These are phyloP conservation scores for Helostoma temminkii DNA, from an alignment of 2,797 vertebrate species.

Conservation along the genomic window DNA sequence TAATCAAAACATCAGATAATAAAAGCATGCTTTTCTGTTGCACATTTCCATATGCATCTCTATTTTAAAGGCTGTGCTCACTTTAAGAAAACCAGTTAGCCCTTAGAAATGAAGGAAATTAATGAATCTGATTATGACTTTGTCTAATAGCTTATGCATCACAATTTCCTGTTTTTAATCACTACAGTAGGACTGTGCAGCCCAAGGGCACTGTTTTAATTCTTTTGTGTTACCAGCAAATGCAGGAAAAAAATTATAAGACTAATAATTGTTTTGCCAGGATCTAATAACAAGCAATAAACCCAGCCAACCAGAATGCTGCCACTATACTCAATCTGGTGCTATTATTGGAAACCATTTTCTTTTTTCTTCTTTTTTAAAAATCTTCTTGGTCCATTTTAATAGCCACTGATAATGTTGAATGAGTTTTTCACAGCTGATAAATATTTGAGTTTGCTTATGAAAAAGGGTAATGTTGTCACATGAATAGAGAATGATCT, in stretches of 20 bases:
- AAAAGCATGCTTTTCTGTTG: background rate
- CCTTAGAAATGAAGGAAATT: conserved; percentile 93
- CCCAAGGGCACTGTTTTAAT: conserved; percentile 96
- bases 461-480: conserved; percentile 91
- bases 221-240: conserved; percentile 96
- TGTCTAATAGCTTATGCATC: conserved; percentile 96
- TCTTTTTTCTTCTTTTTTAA: background rate
- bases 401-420: conserved; percentile 83
- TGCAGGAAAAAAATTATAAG: conserved; percentile 87
- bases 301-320: conserved; percentile 95
- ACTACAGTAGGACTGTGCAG: conserved; percentile 93
- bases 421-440: conserved; percentile 87
- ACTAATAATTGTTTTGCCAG: conserved; percentile 98
- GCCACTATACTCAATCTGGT: conserved; percentile 89
- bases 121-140: conserved; percentile 98
- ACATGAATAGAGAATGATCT: conserved; percentile 94
- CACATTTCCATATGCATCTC: conserved; percentile 19
- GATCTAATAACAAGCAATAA: conserved; percentile 99
- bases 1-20: background rate
- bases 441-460: conserved; percentile 96
- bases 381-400: conserved; percentile 32
- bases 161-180: conserved; percentile 99
- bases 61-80: conserved; percentile 83
- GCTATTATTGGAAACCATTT: conserved; percentile 88
- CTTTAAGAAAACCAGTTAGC: conserved; percentile 91